Evolutionary conservation across 2,797 vertebrate genomes (phyloP), one percentile per base, ranked within the genome.

Genomic region (Mormyrops attenuatus): DNA sequence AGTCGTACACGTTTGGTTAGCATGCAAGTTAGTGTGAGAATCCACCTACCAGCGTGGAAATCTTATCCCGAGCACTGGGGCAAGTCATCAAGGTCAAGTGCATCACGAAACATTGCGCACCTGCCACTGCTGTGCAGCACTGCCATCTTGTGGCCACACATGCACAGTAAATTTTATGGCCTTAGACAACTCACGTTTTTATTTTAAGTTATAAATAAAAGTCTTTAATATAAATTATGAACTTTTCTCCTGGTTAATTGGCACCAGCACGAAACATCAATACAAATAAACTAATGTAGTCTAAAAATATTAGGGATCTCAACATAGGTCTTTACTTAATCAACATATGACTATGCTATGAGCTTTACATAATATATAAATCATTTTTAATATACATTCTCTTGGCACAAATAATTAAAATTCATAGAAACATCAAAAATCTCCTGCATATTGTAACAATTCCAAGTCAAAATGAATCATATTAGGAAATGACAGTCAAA

Each of bases 81-180:
- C 89, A 91, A 50, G 90, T 90, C 89, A 90, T 94, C 94, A 95
- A 90, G 94, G 94, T 94, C 94, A 95, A 93, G 94, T 95, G 94
- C 93, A 95, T 91, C 85, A 77, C 85, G 44, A 5, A 89, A 82
- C 17, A 3, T 82, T 11, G 77, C 2, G 49, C 88, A 17, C 13
- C 50, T 84, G 30, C 2, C 9, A 69, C 34, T 50, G 30, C 50
- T 2, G 88, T 6, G 87, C 90, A 91, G 22, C 91, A 91, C 47
- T 92, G 89, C 89, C 93, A 90, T 89, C 92, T 91, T 69, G 0
- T 53, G 94, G 84, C 20, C 22, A 60, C 55, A n/a, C 63, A 8
- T 52, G 11, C 13, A 34, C 84, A 53, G 11, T 85, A 85, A 49
- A 85, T 47, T n/a, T 44, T 47, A 47, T 44, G 41, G 77, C 77